Percentiles rank a stretch among this genome's conserved stretches.
Evolutionary conservation across 1,140 invertebrate species (phyloP).

Genomic region (Meteorus sp.): DNA sequence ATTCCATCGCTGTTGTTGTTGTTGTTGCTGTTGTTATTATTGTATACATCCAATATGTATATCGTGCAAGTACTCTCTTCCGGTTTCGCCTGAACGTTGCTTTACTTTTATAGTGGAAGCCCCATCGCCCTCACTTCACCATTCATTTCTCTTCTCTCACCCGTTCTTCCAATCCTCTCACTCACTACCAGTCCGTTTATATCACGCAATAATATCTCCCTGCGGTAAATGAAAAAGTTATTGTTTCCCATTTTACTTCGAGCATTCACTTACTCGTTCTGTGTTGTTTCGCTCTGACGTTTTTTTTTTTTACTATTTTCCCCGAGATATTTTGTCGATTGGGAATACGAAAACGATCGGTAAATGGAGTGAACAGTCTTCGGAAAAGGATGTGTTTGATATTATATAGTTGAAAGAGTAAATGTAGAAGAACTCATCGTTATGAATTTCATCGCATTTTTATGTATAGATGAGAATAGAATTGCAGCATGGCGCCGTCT

Average conservation of each 20-base stretch:
- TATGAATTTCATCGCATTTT: too few species aligned
- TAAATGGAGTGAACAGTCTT: too few species aligned
- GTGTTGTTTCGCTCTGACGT: too few species aligned
- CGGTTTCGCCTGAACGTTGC: conserved; percentile 3
- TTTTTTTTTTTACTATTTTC: too few species aligned
- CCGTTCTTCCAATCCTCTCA: background rate
- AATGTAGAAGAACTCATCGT: too few species aligned
- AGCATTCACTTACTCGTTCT: background rate
- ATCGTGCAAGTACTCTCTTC: conserved; percentile 8
- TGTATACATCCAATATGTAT: conserved; percentile 5
- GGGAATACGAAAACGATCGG: too few species aligned
- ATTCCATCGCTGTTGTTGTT: background rate
- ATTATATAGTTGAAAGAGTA: too few species aligned
- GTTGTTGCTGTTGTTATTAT: background rate
- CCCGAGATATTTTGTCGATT: too few species aligned
- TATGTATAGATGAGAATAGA: too few species aligned
- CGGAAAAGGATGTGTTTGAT: too few species aligned
- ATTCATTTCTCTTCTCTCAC: background rate
- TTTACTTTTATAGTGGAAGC: conserved; percentile 18
- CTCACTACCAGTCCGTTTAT: conserved; percentile 2
- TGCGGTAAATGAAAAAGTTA: conserved; percentile 13
- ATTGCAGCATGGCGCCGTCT: too few species aligned
- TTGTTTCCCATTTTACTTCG: conserved; percentile 12
- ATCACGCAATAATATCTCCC: conserved; percentile 4
- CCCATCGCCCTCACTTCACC: too few species aligned